These are phyloP conservation scores for Augochlora pura DNA, from an alignment of 1,140 invertebrate genomes.

Conservation along the genomic window DNA sequence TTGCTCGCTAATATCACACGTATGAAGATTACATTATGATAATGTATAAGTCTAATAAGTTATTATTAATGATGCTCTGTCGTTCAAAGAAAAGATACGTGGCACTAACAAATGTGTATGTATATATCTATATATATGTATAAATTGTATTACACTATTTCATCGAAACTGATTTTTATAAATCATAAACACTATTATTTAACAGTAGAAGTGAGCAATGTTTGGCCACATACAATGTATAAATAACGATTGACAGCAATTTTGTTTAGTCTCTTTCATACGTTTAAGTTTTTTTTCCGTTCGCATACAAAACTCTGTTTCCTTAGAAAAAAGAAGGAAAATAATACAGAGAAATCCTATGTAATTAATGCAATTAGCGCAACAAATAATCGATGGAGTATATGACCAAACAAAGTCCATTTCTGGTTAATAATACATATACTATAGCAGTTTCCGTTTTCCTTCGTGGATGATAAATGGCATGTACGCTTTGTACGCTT, in stretches of 20 bases:
- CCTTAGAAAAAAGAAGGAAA: not conserved
- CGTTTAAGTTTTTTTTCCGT: not conserved
- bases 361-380: not conserved
- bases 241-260: not conserved
- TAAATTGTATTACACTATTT: slow-evolving; percentile 37
- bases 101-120: slow-evolving; percentile 44
- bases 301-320: not conserved
- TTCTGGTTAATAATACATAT: slow-evolving; percentile 1
- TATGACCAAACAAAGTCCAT: not conserved
- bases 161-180: slow-evolving; percentile 26
- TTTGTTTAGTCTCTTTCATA: slow-evolving; percentile 6
- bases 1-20: slow-evolving; percentile 54
- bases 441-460: not conserved
- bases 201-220: slow-evolving; percentile 20
- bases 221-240: not conserved
- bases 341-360: not conserved
- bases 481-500: slow-evolving; percentile 10
- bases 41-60: slow-evolving; percentile 49
- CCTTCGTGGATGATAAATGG: slow-evolving; percentile 27
- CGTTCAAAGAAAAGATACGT: slow-evolving; percentile 32
- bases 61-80: slow-evolving; percentile 48
- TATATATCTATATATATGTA: not conserved
- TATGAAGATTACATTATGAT: slow-evolving; percentile 52
- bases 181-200: slow-evolving; percentile 14
- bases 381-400: not conserved